Evolutionary conservation across 2,888 invertebrate species (phyloP), one percentile per base, ranked within the genome.

Genomic region (Erebia palarica): DNA sequence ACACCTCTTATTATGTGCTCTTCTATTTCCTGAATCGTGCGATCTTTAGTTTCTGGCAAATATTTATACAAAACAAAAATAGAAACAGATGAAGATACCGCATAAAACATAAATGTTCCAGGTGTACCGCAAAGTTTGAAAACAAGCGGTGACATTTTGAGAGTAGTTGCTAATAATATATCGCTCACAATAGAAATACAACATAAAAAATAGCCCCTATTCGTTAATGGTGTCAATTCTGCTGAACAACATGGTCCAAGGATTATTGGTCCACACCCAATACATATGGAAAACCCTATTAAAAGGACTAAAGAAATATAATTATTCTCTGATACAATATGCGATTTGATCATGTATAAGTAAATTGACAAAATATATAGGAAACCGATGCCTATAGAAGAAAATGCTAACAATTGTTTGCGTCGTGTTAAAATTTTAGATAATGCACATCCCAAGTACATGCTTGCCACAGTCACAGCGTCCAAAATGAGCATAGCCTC

Each of bases 121-220:
- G 81, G 81, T 55, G 86, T 75, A 16, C 81, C 80, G 3, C 85
- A 75, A 3, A 69, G 69, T 66, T 76, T 79, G 70, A 86, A 87
- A 68, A 87, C 76, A 64, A 78, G 75, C 0, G 86, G 86, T 2
- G 87, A 80, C 59, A 85, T 70, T 81, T 87, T 88, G 4, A 66
- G 57, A 5, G 86, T 7, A 68, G 82, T 78, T n/a, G 82, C 81
- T 8, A 82, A 83, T 80, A 84, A 42, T 82, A 49, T 83, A 70
- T 60, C 82, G 63, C 70, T 82, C 82, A 18, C 79, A 81, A 75
- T 82, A 79, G 42, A 13, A 14, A 57, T 8, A 14, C 18, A 21
- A 66, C 80, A 0, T 82, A 73, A 64, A 85, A 76, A 1, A 82
- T 78, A 77, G 70, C 81, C 85, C 75, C 86, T 84, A 68, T 80